Percentiles rank a stretch among this genome's conserved stretches.
Evolutionary conservation across 2,888 invertebrate genomes (phyloP).

Genomic region (Colletes collaris): DNA sequence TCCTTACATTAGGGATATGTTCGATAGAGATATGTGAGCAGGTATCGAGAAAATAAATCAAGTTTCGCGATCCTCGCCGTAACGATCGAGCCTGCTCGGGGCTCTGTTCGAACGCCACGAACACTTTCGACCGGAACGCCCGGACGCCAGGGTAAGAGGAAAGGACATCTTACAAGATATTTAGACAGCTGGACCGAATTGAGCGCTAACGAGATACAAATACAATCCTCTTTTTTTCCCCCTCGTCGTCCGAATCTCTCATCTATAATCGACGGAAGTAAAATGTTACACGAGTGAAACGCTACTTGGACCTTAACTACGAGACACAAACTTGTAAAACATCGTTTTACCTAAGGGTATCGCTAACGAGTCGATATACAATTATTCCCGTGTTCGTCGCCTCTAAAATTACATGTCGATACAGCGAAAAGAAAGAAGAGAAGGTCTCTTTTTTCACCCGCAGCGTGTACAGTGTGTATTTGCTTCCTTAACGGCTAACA

Average conservation of each 20-base stretch:
- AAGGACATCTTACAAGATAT: conserved; percentile 5
- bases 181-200: conserved; percentile 31
- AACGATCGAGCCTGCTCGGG: too few species aligned
- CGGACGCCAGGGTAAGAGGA: too few species aligned
- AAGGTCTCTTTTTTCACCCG: conserved; percentile 33
- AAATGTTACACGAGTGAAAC: conserved; percentile 31
- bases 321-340: conserved; percentile 44
- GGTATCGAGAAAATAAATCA: neutral
- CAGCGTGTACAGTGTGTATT: conserved; percentile 63
- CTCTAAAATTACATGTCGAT: conserved; percentile 52
- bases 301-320: conserved; percentile 30
- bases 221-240: neutral
- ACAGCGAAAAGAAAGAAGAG: conserved; percentile 65
- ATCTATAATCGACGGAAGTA: conserved; percentile 36
- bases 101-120: too few species aligned
- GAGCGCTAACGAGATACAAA: conserved; percentile 18
- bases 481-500: conserved; percentile 71
- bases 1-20: conserved; percentile 51
- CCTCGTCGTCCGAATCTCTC: neutral
- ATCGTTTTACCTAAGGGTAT: conserved; percentile 35
- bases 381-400: neutral
- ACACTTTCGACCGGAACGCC: too few species aligned
- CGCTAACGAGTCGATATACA: conserved; percentile 21
- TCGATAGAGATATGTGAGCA: conserved; percentile 42
- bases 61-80: neutral